These are phyloP conservation scores for Halocynthia roretzi DNA, from an alignment of 23 tunicate species.

Conservation along the genomic window DNA sequence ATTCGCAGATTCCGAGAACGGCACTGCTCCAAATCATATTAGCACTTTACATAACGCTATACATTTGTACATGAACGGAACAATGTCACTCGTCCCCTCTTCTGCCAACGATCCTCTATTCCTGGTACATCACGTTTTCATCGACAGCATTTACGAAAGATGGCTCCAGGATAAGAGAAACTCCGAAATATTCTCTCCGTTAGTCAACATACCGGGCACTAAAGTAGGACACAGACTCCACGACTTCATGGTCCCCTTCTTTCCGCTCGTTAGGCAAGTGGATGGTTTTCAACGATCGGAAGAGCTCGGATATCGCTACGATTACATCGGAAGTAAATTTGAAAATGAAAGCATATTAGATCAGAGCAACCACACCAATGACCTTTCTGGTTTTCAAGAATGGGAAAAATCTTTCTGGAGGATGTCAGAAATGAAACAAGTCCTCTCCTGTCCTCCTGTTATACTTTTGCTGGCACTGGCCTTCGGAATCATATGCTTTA, in stretches of 20 bases:
- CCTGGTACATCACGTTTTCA: slow-evolving; percentile 63
- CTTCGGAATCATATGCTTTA: too few species aligned
- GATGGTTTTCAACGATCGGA: slow-evolving; percentile 38
- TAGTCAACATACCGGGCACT: background rate
- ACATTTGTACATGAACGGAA: slow-evolving; percentile 84
- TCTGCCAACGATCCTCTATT: slow-evolving; percentile 90
- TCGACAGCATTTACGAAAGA: slow-evolving; percentile 63
- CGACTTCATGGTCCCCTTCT: slow-evolving; percentile 87
- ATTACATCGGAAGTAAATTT: slow-evolving; percentile 27
- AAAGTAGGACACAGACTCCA: slow-evolving; percentile 59
- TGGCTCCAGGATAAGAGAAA: slow-evolving; percentile 34
- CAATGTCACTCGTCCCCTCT: slow-evolving; percentile 69
- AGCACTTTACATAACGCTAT: slow-evolving; percentile 78
- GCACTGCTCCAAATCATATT: slow-evolving; percentile 29
- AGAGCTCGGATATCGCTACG: slow-evolving; percentile 56
- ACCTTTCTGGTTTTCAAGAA: background rate
- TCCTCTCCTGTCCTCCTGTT: background rate
- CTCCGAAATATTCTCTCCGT: background rate
- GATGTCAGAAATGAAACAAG: slow-evolving; percentile 1
- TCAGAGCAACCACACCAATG: background rate
- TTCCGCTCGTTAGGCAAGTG: slow-evolving; percentile 59
- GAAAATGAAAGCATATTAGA: slow-evolving; percentile 22
- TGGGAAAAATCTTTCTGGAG: background rate
- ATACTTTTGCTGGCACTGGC: background rate
- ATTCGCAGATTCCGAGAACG: slow-evolving; percentile 53